A percentile compares a stretch with the other conserved stretches of the same genome.
These are phyloP conservation scores for Nyctibius grandis DNA, from an alignment of 2,797 vertebrate genomes.

Conservation along the genomic window DNA sequence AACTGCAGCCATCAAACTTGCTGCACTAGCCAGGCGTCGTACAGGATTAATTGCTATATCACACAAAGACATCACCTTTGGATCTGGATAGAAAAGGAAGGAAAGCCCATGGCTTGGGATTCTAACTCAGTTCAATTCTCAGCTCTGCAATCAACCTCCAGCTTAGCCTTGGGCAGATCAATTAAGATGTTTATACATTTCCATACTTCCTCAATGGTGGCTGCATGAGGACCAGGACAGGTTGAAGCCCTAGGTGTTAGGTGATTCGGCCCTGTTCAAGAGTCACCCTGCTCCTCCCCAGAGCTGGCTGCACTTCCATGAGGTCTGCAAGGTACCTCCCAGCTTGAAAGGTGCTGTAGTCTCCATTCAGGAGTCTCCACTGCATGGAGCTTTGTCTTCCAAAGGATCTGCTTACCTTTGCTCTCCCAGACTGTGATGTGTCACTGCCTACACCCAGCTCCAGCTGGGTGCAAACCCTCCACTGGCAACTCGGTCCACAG, in stretches of 20 bases:
- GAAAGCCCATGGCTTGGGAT: neutral
- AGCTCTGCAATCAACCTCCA: neutral
- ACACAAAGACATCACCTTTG: neutral
- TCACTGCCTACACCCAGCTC: neutral
- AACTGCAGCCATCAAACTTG: constrained; percentile 32
- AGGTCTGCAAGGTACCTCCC: neutral
- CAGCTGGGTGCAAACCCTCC: neutral
- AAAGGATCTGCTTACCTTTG: neutral
- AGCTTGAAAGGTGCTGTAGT: neutral
- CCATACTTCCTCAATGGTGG: neutral
- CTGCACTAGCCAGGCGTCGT: neutral
- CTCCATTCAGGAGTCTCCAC: no score
- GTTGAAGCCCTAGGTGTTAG: neutral
- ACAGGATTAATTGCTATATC: constrained; percentile 33
- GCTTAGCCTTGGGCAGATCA: neutral
- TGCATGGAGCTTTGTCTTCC: neutral
- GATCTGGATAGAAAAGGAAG: neutral
- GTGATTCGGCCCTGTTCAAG: neutral
- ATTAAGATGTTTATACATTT: neutral
- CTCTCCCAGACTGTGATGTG: neutral
- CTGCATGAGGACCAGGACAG: neutral
- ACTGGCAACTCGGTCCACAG: neutral
- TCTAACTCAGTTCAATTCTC: neutral
- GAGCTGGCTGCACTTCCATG: neutral
- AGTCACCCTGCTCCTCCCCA: neutral